Base-by-base conservation (phyloP, 2,888 invertebrate genomes). In the Polyommatus iphigenia region DNA sequence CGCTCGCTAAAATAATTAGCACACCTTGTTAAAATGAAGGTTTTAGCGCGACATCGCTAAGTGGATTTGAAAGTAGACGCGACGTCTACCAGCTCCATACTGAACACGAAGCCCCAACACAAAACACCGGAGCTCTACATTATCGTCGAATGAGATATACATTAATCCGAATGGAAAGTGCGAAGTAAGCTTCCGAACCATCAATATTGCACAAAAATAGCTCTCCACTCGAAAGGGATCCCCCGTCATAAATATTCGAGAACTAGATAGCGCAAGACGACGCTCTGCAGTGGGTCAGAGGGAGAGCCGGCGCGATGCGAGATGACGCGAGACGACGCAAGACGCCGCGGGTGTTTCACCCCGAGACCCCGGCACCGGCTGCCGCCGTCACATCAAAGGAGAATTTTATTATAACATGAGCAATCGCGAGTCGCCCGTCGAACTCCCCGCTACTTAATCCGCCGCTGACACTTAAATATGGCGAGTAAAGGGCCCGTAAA, bases 181-280 rank as follows among this genome's bases (percentile, higher is more conserved):
- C 86, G 86, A 86, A 87, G 86, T 89, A 88, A 90, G 87, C 87
- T 83, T 82, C 85, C 85, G 85, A 86, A 85, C 83, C 85, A 86
- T 86, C 87, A 86, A 88, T 87, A 87, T 87, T 87, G 87, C 86
- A 86, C 75, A 87, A 89, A 88, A 90, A 92, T 87, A 88, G 87
- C 88, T 88, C 90, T 90, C 89, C 91, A 90, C 92, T 92, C 91
- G 90, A 85, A 83, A 84, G 85, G 85, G 86, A 86, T 88, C 87
- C 87, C 86, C 81, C 82, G 84, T 85, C 86, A 90, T 93, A 91
- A 93, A 93, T 93, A 92, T 92, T 93, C 85, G 84, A 91, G 89
- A 83, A 87, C 86, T 85, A 57, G 72, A 36, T 41, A 72, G 71
- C 72, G 29, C 41, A 76, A 62, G 32, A 71, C 10, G 50, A 83